A percentile compares a stretch with the other conserved stretches of the same genome.
phyloP scores from a whole-genome alignment of 2,113 vertebrate species.

The Pongo abelii region DNA sequence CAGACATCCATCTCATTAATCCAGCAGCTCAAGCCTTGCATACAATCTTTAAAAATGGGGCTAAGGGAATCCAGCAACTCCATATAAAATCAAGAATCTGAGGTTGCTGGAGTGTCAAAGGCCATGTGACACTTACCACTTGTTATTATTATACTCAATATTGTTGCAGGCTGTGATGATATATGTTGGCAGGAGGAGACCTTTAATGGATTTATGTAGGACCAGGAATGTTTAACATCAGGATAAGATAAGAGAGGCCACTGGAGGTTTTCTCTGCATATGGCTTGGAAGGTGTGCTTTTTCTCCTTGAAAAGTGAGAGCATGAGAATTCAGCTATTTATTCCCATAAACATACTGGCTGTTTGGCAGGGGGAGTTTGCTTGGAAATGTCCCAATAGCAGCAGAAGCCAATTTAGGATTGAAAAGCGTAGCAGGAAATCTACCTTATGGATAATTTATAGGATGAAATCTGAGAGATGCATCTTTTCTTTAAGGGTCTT shows the following conservation, averaged over 20 bases:
- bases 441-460: background rate
- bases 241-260: background rate
- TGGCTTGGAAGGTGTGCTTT: constrained; percentile 1
- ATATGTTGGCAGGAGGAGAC: background rate
- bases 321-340: constrained; percentile 33
- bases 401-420: background rate
- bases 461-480: background rate
- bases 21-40: background rate
- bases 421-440: background rate
- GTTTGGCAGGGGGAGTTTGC: background rate
- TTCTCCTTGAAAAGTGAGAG: background rate
- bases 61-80: background rate
- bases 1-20: background rate
- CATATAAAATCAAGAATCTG: background rate
- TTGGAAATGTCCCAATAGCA: constrained; percentile 13
- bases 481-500: constrained; percentile 7
- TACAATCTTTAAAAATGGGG: background rate
- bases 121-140: background rate
- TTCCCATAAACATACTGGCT: constrained; percentile 1
- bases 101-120: background rate
- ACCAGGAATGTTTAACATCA: constrained; percentile 36
- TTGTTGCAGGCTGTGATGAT: background rate
- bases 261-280: background rate
- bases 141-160: background rate
- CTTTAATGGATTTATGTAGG: constrained; percentile 11